These are phyloP conservation scores for Homalodisca vitripennis DNA, from an alignment of 1,140 invertebrate genomes.

Conservation along the genomic window DNA sequence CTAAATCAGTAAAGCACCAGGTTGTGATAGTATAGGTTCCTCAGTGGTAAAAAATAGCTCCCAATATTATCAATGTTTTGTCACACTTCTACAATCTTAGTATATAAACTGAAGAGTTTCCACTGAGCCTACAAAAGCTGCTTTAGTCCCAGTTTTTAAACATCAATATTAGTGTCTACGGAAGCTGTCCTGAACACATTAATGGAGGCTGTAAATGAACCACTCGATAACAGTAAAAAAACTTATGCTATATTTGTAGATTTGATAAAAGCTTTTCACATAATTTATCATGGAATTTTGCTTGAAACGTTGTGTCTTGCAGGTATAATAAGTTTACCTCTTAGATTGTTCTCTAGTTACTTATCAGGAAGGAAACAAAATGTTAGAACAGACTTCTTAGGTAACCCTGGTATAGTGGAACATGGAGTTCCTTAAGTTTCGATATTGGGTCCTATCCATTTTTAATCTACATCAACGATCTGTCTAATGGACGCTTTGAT, in stretches of 20 bases:
- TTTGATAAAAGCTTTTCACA: not conserved
- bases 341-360: not conserved
- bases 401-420: not conserved
- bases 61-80: too few relatives aligned
- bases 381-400: not conserved
- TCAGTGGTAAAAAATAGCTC: too few relatives aligned
- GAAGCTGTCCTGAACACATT: not conserved
- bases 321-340: not conserved
- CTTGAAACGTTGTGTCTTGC: not conserved
- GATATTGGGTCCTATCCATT: not conserved
- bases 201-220: not conserved
- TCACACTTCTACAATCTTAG: too few relatives aligned
- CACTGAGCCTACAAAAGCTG: too few relatives aligned
- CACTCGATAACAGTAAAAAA: not conserved
- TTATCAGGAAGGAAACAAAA: not conserved
- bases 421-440: not conserved
- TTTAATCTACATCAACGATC: not conserved
- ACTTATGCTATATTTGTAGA: not conserved
- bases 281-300: not conserved
- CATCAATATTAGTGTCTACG: too few relatives aligned
- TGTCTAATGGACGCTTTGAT: slow-evolving; percentile 3
- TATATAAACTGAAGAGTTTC: too few relatives aligned
- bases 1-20: too few relatives aligned
- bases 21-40: too few relatives aligned
- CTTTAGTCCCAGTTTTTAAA: too few relatives aligned